Percentiles rank a stretch among this genome's conserved stretches.
Conservation (phyloP, 2,888 invertebrate genomes). For the Rotaria macrura region DNA sequence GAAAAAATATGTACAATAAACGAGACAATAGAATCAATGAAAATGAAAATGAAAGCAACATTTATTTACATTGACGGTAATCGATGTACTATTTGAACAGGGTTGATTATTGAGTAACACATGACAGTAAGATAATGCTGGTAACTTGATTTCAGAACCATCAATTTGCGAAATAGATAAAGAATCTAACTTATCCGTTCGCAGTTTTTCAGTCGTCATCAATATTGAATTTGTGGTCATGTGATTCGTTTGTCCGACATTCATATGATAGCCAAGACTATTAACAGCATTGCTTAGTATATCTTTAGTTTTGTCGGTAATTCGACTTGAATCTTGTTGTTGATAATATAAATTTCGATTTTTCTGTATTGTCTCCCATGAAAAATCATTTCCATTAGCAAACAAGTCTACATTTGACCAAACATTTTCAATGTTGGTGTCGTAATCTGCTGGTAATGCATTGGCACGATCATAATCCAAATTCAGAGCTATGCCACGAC, state of each 20-base stretch:
- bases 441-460: slow-evolving; percentile 22
- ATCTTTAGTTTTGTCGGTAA: neutral
- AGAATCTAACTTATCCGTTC: neutral
- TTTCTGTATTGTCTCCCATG: neutral
- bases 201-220: neutral
- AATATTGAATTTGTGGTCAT: neutral
- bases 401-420: slow-evolving; percentile 29
- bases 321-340: neutral
- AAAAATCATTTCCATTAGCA: slow-evolving; percentile 16
- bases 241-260: neutral
- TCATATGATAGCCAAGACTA: neutral
- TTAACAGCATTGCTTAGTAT: neutral
- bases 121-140: neutral
- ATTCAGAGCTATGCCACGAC: neutral
- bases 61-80: neutral
- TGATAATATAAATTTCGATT: slow-evolving; percentile 2
- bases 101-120: neutral
- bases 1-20: neutral
- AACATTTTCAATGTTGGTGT: slow-evolving; percentile 27
- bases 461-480: slow-evolving; percentile 17
- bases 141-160: neutral
- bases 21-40: neutral
- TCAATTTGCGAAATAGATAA: neutral
- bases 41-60: neutral
- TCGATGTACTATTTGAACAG: neutral